Conservation (phyloP, 2,797 vertebrate species). For the Acomys russatus region DNA sequence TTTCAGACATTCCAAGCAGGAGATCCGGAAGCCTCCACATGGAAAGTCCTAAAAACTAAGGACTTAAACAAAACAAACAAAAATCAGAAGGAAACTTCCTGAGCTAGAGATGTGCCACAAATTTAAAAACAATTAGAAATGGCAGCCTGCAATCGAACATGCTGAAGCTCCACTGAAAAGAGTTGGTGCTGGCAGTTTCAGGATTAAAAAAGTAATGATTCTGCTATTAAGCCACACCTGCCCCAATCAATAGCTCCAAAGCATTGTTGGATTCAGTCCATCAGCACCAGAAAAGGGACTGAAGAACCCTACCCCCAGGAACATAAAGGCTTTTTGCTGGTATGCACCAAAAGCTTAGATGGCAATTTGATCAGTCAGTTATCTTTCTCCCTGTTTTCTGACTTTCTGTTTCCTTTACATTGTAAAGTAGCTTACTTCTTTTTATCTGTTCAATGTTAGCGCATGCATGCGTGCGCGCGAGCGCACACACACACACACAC, state of each 20-base stretch:
- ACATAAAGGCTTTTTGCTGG: neutral
- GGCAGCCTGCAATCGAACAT: slow-evolving; percentile 86
- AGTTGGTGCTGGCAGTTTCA: slow-evolving; percentile 84
- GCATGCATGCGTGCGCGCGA: rapidly evolving
- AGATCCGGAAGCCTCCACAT: neutral
- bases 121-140: slow-evolving; percentile 89
- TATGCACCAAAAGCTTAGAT: neutral
- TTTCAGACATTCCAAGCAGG: slow-evolving; percentile 46
- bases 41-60: slow-evolving; percentile 65
- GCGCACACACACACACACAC: neutral
- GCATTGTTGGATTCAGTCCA: slow-evolving; percentile 83
- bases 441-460: neutral
- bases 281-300: slow-evolving; percentile 70
- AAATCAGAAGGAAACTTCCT: slow-evolving; percentile 82
- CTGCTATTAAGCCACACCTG: slow-evolving; percentile 86
- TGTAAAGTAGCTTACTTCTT: neutral
- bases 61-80: neutral
- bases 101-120: slow-evolving; percentile 80
- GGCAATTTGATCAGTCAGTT: neutral
- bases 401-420: neutral
- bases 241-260: slow-evolving; percentile 87
- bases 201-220: slow-evolving; percentile 90
- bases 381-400: neutral
- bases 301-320: slow-evolving; percentile 52
- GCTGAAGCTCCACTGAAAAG: slow-evolving; percentile 85